Evolutionary conservation across 2,888 invertebrate species (phyloP), one percentile per base, ranked within the genome.

Genomic region (Pherbina coryleti): DNA sequence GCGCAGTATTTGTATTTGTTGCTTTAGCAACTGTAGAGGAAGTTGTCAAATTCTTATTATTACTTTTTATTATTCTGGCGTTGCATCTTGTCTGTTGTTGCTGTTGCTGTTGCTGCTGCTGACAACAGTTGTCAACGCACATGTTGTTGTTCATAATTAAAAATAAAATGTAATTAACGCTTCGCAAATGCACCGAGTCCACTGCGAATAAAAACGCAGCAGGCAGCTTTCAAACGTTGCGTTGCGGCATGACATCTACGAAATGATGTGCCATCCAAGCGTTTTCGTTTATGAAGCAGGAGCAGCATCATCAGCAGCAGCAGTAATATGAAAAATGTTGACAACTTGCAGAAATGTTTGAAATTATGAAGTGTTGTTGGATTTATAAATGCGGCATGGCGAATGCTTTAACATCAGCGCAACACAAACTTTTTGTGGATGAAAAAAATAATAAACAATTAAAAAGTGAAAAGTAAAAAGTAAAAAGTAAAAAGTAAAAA

Each of bases 311-410:
- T 14, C n/a, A 25, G 17, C 37, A n/a, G 28, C 49, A 49, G 22
- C 44, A 37, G 9, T n/a, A 37, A 17, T 31, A 31, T 51, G 51
- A 51, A 51, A 25, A 75, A 17, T 25, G 67, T 67, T 75, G 75
- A 75, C 75, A 67, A 75, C 37, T 53, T 62, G 67, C 67, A 75
- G 67, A 75, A 75, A 75, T 75, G 73, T 14, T 72, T 62, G 31
- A 75, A 75, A 75, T 67, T 75, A 75, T 67, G 67, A 83, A 85
- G 86, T 86, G 84, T 86, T 84, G 83, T 82, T 82, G 84, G 81
- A 82, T 84, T 84, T 85, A 84, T 83, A 82, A 82, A 80, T 83
- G 64, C 76, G 83, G 80, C 83, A 80, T 82, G 82, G 78, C 76
- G 81, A 80, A 72, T 66, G 81, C 78, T 17, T 11, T 9, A 49